Evolutionary conservation across 2,888 invertebrate genomes (phyloP).

Genomic region (Drosophila mulleri): DNA sequence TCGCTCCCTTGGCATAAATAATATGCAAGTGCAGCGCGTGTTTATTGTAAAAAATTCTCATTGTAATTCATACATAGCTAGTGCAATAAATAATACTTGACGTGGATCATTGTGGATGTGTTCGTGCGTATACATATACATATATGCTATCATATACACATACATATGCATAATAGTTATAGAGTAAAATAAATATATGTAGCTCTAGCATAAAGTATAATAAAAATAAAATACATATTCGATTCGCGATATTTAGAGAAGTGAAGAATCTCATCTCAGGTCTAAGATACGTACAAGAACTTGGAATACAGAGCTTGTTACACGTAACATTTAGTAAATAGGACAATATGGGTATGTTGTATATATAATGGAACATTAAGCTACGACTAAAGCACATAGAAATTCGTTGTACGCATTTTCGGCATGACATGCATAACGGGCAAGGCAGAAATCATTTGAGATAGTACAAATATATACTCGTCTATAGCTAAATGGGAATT

Average conservation of each 20-base stretch:
- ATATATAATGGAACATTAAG: slow-evolving; percentile 25
- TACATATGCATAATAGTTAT: slow-evolving; percentile 34
- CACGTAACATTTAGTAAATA: slow-evolving; percentile 48
- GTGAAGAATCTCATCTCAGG: background rate
- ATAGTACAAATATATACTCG: slow-evolving; percentile 6
- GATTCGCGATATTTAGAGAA: slow-evolving; percentile 36
- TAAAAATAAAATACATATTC: slow-evolving; percentile 72
- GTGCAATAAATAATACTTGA: slow-evolving; percentile 74
- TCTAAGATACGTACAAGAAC: slow-evolving; percentile 2
- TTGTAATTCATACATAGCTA: slow-evolving; percentile 49
- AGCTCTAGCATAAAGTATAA: slow-evolving; percentile 50
- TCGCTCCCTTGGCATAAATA: slow-evolving; percentile 52
- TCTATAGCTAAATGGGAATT: slow-evolving; percentile 1
- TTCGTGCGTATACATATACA: slow-evolving; percentile 31
- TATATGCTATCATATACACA: slow-evolving; percentile 9
- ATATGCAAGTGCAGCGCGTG: slow-evolving; percentile 50
- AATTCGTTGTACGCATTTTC: slow-evolving; percentile 55
- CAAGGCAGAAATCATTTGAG: slow-evolving; percentile 34
- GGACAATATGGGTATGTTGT: slow-evolving; percentile 24
- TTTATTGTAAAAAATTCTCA: slow-evolving; percentile 61
- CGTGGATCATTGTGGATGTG: slow-evolving; percentile 49
- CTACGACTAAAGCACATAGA: slow-evolving; percentile 63
- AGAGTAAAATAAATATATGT: slow-evolving; percentile 61
- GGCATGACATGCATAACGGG: slow-evolving; percentile 40
- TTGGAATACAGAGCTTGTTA: slow-evolving; percentile 31